Evolutionary conservation across 2,888 invertebrate species (phyloP).

Genomic region (Netelia inedita): DNA sequence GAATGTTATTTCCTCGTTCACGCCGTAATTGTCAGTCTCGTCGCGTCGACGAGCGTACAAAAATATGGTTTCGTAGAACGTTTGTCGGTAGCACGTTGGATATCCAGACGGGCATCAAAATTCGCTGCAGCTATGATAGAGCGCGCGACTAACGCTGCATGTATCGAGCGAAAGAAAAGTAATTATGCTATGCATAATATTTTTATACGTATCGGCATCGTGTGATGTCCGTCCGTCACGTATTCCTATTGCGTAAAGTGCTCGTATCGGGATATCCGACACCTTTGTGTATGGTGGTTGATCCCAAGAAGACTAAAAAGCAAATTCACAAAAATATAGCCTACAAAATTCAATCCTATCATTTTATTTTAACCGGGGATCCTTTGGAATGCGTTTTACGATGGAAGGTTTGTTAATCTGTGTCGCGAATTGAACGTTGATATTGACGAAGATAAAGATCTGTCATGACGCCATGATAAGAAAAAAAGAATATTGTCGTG

Average conservation of each 20-base stretch:
- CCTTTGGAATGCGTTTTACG: constrained; percentile 13
- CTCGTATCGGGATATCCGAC: constrained; percentile 52
- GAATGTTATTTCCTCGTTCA: constrained; percentile 4
- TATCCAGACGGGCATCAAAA: constrained; percentile 72
- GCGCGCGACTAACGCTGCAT: constrained; percentile 82
- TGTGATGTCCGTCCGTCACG: constrained; percentile 18
- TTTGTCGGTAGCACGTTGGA: constrained; percentile 21
- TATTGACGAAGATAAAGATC: constrained; percentile 15
- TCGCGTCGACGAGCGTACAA: constrained; percentile 27
- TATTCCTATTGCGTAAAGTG: not conserved
- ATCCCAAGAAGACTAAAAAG: not conserved
- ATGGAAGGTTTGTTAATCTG: not conserved
- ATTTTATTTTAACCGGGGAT: not conserved
- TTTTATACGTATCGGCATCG: constrained; percentile 21
- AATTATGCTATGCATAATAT: constrained; percentile 24
- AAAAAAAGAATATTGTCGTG: constrained; percentile 24
- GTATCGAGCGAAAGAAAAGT: constrained; percentile 72
- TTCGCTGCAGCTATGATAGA: constrained; percentile 71
- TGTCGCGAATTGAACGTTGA: constrained; percentile 12
- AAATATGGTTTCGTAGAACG: constrained; percentile 39
- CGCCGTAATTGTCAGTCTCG: constrained; percentile 6
- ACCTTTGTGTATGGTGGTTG: constrained; percentile 20
- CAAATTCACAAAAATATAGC: constrained; percentile 7
- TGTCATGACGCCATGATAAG: constrained; percentile 7
- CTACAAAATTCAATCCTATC: not conserved